A percentile compares a stretch with the other conserved stretches of the same genome.
Conservation (phyloP, 2,888 invertebrate genomes). For the Clostera curtula region DNA sequence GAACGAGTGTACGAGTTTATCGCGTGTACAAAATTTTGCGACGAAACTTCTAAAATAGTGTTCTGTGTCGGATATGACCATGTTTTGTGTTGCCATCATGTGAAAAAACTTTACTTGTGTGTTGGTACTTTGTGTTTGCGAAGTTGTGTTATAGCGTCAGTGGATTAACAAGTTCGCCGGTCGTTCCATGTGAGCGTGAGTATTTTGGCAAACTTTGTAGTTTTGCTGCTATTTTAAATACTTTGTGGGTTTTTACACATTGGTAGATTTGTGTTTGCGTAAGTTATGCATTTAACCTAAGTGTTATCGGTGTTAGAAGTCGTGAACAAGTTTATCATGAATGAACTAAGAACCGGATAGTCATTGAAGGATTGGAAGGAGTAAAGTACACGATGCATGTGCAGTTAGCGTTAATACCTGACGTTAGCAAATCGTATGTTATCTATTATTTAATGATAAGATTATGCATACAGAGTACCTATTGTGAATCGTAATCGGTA, state of each 20-base stretch:
- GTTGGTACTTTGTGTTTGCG: conserved; percentile 21
- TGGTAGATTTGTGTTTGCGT: no score
- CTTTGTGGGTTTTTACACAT: no score
- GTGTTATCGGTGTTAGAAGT: conserved; percentile 6
- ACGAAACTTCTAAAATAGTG: conserved; percentile 42
- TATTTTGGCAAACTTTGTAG: conserved; percentile 15
- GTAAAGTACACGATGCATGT: conserved; percentile 11
- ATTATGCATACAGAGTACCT: no score
- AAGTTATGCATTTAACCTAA: conserved; percentile 1
- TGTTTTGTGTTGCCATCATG: conserved; percentile 36
- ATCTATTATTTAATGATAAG: conserved; percentile 13
- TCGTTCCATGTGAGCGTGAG: conserved; percentile 29
- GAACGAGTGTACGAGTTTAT: conserved; percentile 23
- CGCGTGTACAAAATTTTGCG: conserved; percentile 31
- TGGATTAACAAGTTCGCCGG: conserved; percentile 48
- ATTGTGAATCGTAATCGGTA: no score
- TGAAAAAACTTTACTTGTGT: conserved; percentile 29
- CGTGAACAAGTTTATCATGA: conserved; percentile 13
- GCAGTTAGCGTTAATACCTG: no score
- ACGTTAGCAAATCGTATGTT: conserved; percentile 10
- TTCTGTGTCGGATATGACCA: conserved; percentile 40
- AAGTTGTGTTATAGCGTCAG: conserved; percentile 27
- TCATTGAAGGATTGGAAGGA: conserved; percentile 5
- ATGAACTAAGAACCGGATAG: conserved; percentile 11
- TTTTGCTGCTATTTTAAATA: not conserved